phyloP scores from a whole-genome alignment of 2,797 vertebrate genomes.

The Liasis olivaceus region DNA sequence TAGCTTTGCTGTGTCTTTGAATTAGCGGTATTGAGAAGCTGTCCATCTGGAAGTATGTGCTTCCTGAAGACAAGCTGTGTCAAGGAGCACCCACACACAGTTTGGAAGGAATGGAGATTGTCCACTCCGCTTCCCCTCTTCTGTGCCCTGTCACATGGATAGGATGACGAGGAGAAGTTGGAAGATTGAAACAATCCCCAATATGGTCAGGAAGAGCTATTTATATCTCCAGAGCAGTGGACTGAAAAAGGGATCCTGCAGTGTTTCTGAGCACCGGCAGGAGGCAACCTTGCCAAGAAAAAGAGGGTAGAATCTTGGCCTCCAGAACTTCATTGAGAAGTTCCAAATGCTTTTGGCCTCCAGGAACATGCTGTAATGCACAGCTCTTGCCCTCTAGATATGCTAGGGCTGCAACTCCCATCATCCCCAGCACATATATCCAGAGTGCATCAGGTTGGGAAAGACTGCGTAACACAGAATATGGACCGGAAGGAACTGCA shows the following conservation, averaged over 20 bases:
- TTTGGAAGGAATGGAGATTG: not conserved
- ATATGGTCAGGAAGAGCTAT: slow-evolving; percentile 18
- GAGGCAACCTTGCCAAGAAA: slow-evolving; percentile 4
- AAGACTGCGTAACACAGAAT: not conserved
- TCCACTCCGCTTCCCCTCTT: not conserved
- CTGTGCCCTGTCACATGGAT: not conserved
- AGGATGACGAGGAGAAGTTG: not conserved
- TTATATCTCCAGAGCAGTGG: not conserved
- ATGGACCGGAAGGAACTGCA: not conserved
- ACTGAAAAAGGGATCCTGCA: not conserved
- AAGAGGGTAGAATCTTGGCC: not conserved
- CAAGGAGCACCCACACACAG: not conserved
- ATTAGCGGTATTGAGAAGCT: not conserved
- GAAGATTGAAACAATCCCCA: not conserved
- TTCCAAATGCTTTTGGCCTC: not conserved
- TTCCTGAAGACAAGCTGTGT: not conserved
- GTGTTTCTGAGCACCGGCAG: not conserved
- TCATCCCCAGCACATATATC: not conserved
- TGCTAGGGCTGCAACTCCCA: not conserved
- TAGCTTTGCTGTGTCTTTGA: not conserved
- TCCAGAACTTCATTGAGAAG: not conserved
- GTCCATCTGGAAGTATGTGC: not conserved
- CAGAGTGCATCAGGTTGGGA: not conserved
- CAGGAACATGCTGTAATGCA: not conserved
- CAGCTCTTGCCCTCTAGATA: not conserved